These are phyloP conservation scores for Cosmia trapezina DNA, from an alignment of 2,888 invertebrate species.

Conservation along the genomic window DNA sequence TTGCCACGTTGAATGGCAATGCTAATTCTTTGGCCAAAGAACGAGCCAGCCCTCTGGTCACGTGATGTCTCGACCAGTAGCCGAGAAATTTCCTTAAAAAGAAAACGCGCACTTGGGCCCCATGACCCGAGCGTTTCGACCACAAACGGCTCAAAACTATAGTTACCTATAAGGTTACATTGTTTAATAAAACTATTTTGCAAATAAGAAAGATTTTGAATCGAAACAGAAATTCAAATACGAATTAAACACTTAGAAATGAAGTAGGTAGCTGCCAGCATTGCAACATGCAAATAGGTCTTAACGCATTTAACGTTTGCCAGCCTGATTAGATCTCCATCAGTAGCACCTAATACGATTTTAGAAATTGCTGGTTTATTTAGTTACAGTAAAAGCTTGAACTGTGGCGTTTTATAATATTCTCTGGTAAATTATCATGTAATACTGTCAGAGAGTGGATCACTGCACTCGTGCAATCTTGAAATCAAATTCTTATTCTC, in stretches of 20 bases:
- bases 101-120: too few species aligned
- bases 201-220: too few species aligned
- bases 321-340: conserved; percentile 46
- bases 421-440: not conserved
- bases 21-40: too few species aligned
- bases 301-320: conserved; percentile 43
- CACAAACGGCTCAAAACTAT: too few species aligned
- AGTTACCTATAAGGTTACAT: too few species aligned
- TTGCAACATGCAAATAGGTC: conserved; percentile 58
- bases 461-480: not conserved
- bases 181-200: too few species aligned
- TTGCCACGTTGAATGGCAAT: too few species aligned
- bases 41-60: too few species aligned
- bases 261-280: conserved; percentile 28
- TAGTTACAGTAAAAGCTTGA: not conserved
- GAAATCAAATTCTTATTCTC: not conserved
- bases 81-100: too few species aligned
- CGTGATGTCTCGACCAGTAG: too few species aligned
- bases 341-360: conserved; percentile 8
- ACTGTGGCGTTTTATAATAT: not conserved
- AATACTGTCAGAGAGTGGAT: not conserved
- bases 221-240: conserved; percentile 14
- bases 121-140: too few species aligned
- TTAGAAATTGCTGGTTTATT: conserved; percentile 6
- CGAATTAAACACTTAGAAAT: conserved; percentile 39